These are phyloP conservation scores for Poecilus cupreus DNA, from an alignment of 2,888 invertebrate species.

Conservation along the genomic window DNA sequence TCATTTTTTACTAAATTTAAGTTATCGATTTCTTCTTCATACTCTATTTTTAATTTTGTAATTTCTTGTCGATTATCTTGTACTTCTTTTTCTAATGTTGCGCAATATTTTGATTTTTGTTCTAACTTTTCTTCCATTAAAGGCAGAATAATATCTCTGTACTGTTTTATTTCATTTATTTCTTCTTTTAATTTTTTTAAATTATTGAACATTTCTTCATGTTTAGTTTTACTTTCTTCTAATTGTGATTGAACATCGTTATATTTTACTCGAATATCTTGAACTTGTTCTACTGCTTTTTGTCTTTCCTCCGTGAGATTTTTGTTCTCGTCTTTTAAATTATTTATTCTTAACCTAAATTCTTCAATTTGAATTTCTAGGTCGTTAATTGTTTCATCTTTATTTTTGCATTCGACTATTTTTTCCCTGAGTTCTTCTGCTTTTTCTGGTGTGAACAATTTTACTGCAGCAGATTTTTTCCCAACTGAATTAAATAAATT, in stretches of 20 bases:
- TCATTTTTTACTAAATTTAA: slow-evolving; percentile 23
- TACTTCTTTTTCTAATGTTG: slow-evolving; percentile 4
- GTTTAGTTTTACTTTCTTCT: slow-evolving; percentile 64
- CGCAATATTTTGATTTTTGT: background rate
- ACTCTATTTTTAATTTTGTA: slow-evolving; percentile 9
- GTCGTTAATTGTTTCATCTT: slow-evolving; percentile 74
- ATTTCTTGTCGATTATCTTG: slow-evolving; percentile 1
- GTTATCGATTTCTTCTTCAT: slow-evolving; percentile 13
- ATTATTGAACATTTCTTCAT: background rate
- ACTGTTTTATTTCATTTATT: slow-evolving; percentile 10
- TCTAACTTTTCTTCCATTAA: background rate
- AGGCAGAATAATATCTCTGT: background rate
- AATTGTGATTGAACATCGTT: slow-evolving; percentile 70
- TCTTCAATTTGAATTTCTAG: slow-evolving; percentile 74
- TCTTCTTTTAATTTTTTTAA: background rate
- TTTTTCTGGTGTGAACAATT: slow-evolving; percentile 61
- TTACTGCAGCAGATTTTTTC: slow-evolving; percentile 45
- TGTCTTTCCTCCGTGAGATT: slow-evolving; percentile 70
- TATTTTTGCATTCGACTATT: slow-evolving; percentile 74
- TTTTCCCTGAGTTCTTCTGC: slow-evolving; percentile 74
- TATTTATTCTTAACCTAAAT: slow-evolving; percentile 72
- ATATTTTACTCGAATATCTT: slow-evolving; percentile 67
- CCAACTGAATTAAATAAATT: slow-evolving; percentile 59
- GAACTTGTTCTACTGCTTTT: slow-evolving; percentile 63
- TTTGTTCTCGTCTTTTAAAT: slow-evolving; percentile 71